Conservation (phyloP, 2,113 vertebrate species). For the Phalacrocorax carbo region DNA sequence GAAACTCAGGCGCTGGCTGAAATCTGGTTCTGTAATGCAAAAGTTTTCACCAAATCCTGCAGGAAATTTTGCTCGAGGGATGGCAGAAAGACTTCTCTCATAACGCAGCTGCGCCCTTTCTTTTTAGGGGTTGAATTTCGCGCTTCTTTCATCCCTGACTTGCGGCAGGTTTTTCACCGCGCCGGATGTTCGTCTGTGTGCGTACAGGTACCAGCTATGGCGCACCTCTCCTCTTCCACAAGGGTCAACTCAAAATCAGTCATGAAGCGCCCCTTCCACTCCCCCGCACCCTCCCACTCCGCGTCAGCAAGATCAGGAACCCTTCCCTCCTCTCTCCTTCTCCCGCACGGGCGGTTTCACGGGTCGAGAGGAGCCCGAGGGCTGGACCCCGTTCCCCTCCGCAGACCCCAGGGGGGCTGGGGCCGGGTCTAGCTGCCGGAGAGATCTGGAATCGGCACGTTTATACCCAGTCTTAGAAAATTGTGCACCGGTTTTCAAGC, state of each 20-base stretch:
- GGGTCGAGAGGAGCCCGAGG: neutral
- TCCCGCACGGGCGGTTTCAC: no score
- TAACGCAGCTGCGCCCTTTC: neutral
- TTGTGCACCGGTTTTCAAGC: neutral
- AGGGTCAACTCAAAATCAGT: neutral
- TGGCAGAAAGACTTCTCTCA: neutral
- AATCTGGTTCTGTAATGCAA: neutral
- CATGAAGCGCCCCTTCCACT: neutral
- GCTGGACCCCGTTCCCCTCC: neutral
- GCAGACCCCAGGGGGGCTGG: neutral
- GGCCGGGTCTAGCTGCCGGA: neutral
- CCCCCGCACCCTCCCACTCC: neutral
- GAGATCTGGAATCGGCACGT: rapidly evolving
- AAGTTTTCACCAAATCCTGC: neutral
- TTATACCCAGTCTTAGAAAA: neutral
- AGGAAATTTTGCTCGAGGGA: neutral
- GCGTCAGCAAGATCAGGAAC: no score
- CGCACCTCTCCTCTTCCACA: neutral
- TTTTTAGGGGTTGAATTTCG: neutral
- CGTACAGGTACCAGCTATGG: no score
- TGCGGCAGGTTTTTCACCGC: neutral
- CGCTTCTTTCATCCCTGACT: neutral
- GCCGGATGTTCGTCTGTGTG: neutral
- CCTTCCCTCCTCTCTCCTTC: neutral
- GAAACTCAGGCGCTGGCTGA: neutral